Evolutionary conservation across 2,797 vertebrate genomes (phyloP), one percentile per base, ranked within the genome.

Genomic region (Apogon hyalosoma): DNA sequence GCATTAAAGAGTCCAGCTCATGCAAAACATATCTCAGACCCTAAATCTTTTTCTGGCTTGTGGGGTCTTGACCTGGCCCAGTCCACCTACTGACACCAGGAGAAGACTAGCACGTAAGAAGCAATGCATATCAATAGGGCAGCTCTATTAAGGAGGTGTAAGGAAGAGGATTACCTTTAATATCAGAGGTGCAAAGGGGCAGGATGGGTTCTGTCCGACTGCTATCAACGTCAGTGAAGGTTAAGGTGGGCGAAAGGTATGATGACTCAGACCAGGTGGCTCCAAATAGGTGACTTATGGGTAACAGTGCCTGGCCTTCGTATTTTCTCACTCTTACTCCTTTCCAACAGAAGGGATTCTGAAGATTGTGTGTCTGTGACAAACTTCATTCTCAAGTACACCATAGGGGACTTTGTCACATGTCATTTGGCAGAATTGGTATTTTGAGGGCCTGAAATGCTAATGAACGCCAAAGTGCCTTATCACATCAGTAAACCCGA

Each of bases 51-150:
- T 60, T 55, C 48, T 40, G 53, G 24, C 47, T 77, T 67, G 66
- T 14, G 43, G 55, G 79, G 61, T 83, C 77, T 50, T 0, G 15
- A 79, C 65, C 81, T 2, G 3, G 7, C 42, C 71, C 47, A 55
- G 19, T 3, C 46, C 62, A 52, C 41, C 57, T 65, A 71, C 63
- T 63, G 16, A 21, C 45, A 73, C 53, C 54, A 1, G 36, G 38
- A 62, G 46, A 70, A 52, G 55, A 73, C 48, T 33, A 14, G 11
- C 40, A 9, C 51, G 42, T 16, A 51, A 54, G 67, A 85, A 73
- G 36, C 63, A 85, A 86, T 87, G 84, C 82, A 86, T 88, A 78
- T 67, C 72, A 88, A 85, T 75, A 28, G 51, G 47, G 69, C 46
- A 33, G 61, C 40, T 82, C 49, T 50, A 73, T 78, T 57, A 78